Base-by-base conservation (phyloP, 2,797 vertebrate species). In the Bryconaethiops microstoma region DNA sequence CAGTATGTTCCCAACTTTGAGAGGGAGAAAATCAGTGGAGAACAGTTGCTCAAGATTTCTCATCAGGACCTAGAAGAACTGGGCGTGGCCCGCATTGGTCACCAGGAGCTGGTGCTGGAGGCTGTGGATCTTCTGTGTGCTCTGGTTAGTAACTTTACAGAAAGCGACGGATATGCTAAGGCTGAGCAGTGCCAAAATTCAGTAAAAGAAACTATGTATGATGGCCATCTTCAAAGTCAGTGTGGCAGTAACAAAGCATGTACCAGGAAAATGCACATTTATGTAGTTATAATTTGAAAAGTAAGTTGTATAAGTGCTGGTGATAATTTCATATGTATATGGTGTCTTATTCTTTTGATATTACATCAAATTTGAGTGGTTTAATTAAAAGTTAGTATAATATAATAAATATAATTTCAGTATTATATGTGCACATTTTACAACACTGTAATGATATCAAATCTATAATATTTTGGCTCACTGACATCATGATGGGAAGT, bases 1-100 rank as follows among this genome's bases (percentile, higher is more conserved):
- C 96, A 96, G 54, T 99, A 99, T 25, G 94, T 98, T 52, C 90
- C 87, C 89, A 98, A 96, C 90, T 96, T 99, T 90, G 97, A 99
- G 90, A 92, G 93, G 55, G 97, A 99, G 92, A 99, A 99, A 92
- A 98, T 99, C 86, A 96, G 96, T 0, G 98, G 98, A 7, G 97
- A 98, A 64, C 97, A 98, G 85, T 92, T 99, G 68, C 90, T 99
- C 73, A 96, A 97, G 90, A 97, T 99, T 90, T 97, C 97, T 1
- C 97, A 99, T 78, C 98, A 99, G 88, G 98, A 99, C 84, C 95
- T 99, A 21, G 97, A 99, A 92, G 97, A 98, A 79, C 93, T 99
- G 16, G 97, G 97, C 0, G 95, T 99, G 83, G 93, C 96, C 6
- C 92, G 97, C n/a, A 98, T 99, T 0, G 97, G 97, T 84, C 97